phyloP scores from a whole-genome alignment of 1,140 invertebrate species.

The Phenacoccus solenopsis region DNA sequence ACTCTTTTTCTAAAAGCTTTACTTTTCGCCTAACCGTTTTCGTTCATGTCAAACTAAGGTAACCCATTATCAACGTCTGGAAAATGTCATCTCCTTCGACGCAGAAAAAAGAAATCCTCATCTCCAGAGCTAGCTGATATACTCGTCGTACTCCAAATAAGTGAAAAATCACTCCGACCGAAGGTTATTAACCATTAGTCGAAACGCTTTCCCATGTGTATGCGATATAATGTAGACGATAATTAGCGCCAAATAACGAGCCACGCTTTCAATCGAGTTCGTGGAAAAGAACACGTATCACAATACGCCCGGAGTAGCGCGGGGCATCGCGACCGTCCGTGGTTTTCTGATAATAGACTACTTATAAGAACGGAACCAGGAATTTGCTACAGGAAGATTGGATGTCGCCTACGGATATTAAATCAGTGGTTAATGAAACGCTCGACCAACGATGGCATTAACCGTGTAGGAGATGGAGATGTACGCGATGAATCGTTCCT shows the following conservation, averaged over 20 bases:
- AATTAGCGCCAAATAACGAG: constrained; percentile 4
- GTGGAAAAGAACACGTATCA: constrained; percentile 9
- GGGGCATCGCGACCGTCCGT: background rate
- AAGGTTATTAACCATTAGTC: constrained; percentile 7
- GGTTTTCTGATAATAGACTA: background rate
- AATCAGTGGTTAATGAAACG: background rate
- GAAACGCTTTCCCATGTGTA: constrained; percentile 5
- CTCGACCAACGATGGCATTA: background rate
- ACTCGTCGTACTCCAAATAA: too few relatives aligned
- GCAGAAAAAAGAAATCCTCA: too few relatives aligned
- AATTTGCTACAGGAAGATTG: constrained; percentile 17
- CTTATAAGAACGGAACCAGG: constrained; percentile 12
- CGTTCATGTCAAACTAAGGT: too few relatives aligned
- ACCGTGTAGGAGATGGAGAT: background rate
- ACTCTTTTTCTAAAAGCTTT: too few relatives aligned
- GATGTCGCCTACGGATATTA: constrained; percentile 11
- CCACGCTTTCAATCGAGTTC: constrained; percentile 4
- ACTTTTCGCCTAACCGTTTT: too few relatives aligned
- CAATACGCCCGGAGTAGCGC: background rate
- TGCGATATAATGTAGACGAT: background rate
- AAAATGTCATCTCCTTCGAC: too few relatives aligned
- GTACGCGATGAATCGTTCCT: background rate
- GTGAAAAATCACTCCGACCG: too few relatives aligned
- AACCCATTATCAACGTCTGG: too few relatives aligned
- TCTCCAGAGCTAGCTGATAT: too few relatives aligned